A percentile compares a stretch with the other conserved stretches of the same genome.
Evolutionary conservation across 2,797 vertebrate genomes (phyloP).

Genomic region (Squalus acanthias): DNA sequence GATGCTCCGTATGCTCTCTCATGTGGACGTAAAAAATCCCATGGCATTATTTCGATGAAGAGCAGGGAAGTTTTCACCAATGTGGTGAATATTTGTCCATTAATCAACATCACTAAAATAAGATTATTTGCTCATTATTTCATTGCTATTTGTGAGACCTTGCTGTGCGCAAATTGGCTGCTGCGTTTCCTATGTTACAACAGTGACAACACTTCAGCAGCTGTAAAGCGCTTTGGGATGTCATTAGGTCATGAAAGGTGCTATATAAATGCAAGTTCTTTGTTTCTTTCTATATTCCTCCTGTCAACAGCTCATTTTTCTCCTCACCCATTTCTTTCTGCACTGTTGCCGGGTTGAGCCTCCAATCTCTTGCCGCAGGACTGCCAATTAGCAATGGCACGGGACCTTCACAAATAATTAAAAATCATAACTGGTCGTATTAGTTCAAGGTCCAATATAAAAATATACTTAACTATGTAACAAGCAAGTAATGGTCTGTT

Average conservation of each 20-base stretch:
- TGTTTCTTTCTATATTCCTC: neutral
- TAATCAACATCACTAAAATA: too few species aligned
- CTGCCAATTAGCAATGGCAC: neutral
- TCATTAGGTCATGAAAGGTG: neutral
- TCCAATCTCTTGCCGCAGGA: neutral
- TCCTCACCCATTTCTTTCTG: neutral
- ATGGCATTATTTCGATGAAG: too few species aligned
- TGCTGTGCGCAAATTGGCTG: neutral
- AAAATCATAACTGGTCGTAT: slow-evolving; percentile 42
- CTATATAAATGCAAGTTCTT: neutral
- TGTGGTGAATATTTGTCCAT: too few species aligned
- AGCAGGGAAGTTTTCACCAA: too few species aligned
- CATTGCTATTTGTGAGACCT: neutral
- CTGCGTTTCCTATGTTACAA: neutral
- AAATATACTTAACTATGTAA: neutral
- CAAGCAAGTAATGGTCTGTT: neutral
- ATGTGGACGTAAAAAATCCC: too few species aligned
- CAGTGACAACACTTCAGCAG: neutral
- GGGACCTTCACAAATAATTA: neutral
- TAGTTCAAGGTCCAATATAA: slow-evolving; percentile 32
- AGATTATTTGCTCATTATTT: neutral
- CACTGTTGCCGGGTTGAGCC: neutral
- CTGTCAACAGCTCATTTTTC: neutral
- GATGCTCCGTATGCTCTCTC: too few species aligned
- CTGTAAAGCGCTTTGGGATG: neutral